Evolutionary conservation across 2,888 invertebrate genomes (phyloP).

Genomic region (Cataglyphis albicans): DNA sequence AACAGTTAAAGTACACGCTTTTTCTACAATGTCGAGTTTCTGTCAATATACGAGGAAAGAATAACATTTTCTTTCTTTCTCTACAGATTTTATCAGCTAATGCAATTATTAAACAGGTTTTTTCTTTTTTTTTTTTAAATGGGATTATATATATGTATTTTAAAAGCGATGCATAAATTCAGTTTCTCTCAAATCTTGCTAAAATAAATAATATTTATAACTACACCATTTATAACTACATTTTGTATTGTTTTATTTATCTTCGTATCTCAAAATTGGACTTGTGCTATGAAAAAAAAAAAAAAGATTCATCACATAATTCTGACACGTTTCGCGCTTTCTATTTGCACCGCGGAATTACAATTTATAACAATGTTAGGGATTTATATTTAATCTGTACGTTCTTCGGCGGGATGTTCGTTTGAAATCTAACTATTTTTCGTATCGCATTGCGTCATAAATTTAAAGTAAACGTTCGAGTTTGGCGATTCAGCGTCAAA

Average conservation of each 20-base stretch:
- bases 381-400: background rate
- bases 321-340: background rate
- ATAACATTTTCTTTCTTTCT: conserved; percentile 7
- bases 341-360: background rate
- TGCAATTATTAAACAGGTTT: background rate
- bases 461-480: conserved; percentile 59
- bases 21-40: background rate
- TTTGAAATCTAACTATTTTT: conserved; percentile 4
- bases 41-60: background rate
- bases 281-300: background rate
- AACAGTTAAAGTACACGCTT: background rate
- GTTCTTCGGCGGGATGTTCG: background rate
- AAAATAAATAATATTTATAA: conserved; percentile 7
- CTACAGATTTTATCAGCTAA: background rate
- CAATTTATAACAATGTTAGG: background rate
- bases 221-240: background rate
- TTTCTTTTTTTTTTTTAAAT: conserved; percentile 12
- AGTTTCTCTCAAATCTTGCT: background rate
- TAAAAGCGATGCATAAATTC: conserved; percentile 4
- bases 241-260: background rate
- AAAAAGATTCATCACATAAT: background rate
- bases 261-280: conserved; percentile 5
- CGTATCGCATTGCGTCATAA: conserved; percentile 61
- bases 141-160: background rate
- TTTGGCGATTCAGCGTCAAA: conserved; percentile 59